Evolutionary conservation across 1,140 invertebrate genomes (phyloP).

Genomic region (Tetramorium simillimum): DNA sequence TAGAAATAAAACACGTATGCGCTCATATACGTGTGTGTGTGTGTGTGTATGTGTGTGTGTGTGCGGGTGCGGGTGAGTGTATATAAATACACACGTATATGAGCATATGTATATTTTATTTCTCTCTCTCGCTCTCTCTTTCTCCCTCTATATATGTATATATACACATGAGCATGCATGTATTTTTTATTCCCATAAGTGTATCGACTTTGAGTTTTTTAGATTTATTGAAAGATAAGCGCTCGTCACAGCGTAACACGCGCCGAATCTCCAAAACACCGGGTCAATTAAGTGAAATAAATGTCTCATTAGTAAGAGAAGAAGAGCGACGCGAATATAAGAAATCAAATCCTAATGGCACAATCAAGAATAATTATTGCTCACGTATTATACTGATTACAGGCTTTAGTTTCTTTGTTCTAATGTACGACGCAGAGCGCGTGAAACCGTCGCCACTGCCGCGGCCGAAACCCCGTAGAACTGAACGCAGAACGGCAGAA

Average conservation of each 20-base stretch:
- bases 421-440: not conserved
- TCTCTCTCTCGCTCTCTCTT: no score
- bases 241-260: not conserved
- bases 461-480: conserved; percentile 73
- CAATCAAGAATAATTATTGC: conserved; percentile 45
- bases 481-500: conserved; percentile 77
- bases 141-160: not conserved
- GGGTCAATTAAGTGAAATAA: not conserved
- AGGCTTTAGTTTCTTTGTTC: conserved; percentile 56
- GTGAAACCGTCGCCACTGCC: conserved; percentile 49
- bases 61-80: no score
- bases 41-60: no score
- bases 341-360: conserved; percentile 3
- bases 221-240: not conserved
- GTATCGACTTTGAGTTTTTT: not conserved
- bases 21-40: no score
- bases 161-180: not conserved
- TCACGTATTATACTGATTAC: conserved; percentile 56
- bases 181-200: not conserved
- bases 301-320: not conserved
- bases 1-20: not conserved
- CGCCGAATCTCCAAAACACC: not conserved
- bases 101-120: no score
- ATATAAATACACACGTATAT: no score
- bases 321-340: not conserved